Evolutionary conservation across 2,797 vertebrate species (phyloP).

Genomic region (Thripadectes ignobilis): DNA sequence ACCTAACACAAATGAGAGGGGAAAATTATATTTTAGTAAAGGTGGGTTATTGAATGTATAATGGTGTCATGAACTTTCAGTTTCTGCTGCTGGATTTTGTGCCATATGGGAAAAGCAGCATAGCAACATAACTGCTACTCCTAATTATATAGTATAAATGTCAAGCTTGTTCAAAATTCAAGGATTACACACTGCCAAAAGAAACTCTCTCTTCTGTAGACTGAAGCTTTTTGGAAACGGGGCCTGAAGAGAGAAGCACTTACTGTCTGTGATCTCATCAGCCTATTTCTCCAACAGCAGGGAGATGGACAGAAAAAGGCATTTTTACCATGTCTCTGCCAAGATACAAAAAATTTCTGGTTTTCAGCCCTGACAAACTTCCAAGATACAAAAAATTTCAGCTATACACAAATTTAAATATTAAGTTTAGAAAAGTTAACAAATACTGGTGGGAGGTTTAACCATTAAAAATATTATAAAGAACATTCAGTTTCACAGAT

Average conservation of each 20-base stretch:
- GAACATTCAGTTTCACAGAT: not conserved
- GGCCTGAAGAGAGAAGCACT: slow-evolving; percentile 7
- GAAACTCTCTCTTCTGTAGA: slow-evolving; percentile 25
- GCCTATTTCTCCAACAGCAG: not conserved
- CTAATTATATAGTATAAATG: slow-evolving; percentile 64
- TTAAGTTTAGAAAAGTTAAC: not conserved
- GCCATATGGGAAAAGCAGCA: slow-evolving; percentile 47
- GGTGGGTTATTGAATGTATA: not conserved
- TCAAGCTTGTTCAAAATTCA: slow-evolving; percentile 51
- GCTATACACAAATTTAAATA: not conserved
- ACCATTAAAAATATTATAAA: not conserved
- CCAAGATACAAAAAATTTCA: not conserved
- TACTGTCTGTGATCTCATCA: slow-evolving; percentile 17
- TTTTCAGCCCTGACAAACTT: not conserved
- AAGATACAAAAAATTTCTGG: not conserved
- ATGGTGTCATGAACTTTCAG: slow-evolving; percentile 13
- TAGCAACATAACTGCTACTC: slow-evolving; percentile 45
- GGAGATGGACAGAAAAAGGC: not conserved
- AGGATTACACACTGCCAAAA: slow-evolving; percentile 23
- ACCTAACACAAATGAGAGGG: not conserved
- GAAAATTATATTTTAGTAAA: not conserved
- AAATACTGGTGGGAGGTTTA: not conserved
- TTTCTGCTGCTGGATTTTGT: not conserved
- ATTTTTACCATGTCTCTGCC: not conserved
- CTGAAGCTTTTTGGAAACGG: slow-evolving; percentile 36